Percentiles rank a stretch among this genome's conserved stretches.
Evolutionary conservation across 2,113 vertebrate genomes (phyloP).

Genomic region (Gasterosteus nipponicus): DNA sequence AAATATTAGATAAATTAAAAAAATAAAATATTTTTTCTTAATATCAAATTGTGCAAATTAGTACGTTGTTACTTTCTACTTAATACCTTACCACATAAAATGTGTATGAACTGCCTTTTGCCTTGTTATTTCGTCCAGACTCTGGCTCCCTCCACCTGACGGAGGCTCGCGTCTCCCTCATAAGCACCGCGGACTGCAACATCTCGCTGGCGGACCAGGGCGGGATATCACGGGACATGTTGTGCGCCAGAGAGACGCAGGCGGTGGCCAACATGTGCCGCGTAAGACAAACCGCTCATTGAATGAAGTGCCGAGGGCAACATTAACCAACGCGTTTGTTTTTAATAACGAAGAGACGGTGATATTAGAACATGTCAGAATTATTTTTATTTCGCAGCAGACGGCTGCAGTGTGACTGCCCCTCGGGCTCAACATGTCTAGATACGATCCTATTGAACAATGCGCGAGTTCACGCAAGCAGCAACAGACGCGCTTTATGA

Average conservation of each 20-base stretch:
- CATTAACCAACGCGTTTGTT: background rate
- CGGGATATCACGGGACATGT: constrained; percentile 61
- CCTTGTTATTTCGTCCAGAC: constrained; percentile 25
- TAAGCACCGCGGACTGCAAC: constrained; percentile 54
- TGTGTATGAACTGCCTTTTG: no score
- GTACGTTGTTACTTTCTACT: background rate
- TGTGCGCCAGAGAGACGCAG: constrained; percentile 47
- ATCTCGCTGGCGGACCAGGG: constrained; percentile 32
- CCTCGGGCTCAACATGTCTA: background rate
- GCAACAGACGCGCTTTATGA: constrained; percentile 16
- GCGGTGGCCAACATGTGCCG: constrained; percentile 27
- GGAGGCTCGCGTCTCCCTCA: constrained; percentile 56
- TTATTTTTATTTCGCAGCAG: background rate
- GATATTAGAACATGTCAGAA: background rate
- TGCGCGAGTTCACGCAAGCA: background rate
- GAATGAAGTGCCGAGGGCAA: no score
- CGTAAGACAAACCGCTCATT: constrained; percentile 38
- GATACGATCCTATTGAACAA: background rate
- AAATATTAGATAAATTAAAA: no score
- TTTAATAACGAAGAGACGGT: background rate
- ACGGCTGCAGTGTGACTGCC: constrained; percentile 4
- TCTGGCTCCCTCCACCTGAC: constrained; percentile 33
- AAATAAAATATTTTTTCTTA: no score
- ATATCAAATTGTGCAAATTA: no score
- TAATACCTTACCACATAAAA: background rate